These are phyloP conservation scores for Turritopsis rubra DNA, from an alignment of 30 jellyfish, hydroid and myxozoan species.

Conservation along the genomic window DNA sequence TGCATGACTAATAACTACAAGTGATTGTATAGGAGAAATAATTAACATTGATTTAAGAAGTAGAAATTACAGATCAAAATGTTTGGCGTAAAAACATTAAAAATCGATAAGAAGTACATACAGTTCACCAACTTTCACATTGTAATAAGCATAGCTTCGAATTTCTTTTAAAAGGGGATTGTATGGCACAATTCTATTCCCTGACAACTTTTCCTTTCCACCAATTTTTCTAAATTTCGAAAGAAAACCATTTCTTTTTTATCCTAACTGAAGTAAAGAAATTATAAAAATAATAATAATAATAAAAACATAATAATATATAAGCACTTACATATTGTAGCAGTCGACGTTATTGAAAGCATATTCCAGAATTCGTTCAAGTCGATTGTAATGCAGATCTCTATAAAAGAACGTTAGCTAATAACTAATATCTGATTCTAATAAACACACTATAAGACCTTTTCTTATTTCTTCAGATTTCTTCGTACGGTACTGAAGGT, in stretches of 20 bases:
- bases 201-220: neutral
- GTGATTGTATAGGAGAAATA: too few species aligned
- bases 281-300: neutral
- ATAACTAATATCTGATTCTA: too few species aligned
- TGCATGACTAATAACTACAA: too few species aligned
- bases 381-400: constrained; percentile 39
- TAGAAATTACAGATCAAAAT: too few species aligned
- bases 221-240: constrained; percentile 16
- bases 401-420: constrained; percentile 7
- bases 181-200: neutral
- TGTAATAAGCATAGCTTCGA: constrained; percentile 9
- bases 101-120: too few species aligned
- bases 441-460: too few species aligned
- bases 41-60: too few species aligned
- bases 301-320: neutral
- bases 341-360: constrained; percentile 54
- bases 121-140: neutral
- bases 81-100: too few species aligned
- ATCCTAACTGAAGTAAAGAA: neutral
- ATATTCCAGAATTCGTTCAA: constrained; percentile 59
- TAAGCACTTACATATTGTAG: constrained; percentile 36
- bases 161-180: neutral
- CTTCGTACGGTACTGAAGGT: too few species aligned
- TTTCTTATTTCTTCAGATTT: too few species aligned
- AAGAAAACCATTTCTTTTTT: neutral